These are phyloP conservation scores for Phrixothrix hirtus DNA, from an alignment of 2,888 invertebrate genomes.

Conservation along the genomic window DNA sequence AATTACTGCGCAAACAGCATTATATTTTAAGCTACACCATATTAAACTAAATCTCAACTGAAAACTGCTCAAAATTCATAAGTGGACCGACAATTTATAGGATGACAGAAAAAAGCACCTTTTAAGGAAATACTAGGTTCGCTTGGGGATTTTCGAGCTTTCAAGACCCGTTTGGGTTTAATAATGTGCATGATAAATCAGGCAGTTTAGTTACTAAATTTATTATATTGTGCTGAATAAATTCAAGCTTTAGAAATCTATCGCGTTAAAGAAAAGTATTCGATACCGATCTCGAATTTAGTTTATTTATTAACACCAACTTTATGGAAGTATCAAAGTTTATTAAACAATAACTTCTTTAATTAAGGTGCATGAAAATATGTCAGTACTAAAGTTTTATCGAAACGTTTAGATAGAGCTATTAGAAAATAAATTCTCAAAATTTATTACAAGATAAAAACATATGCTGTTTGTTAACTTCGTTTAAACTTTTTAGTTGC, in stretches of 20 bases:
- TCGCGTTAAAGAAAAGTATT: too few species aligned
- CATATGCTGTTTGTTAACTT: too few species aligned
- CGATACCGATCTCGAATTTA: too few species aligned
- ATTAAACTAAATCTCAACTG: neutral
- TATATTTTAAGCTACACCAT: neutral
- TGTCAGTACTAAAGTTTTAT: too few species aligned
- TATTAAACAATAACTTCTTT: too few species aligned
- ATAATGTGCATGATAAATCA: conserved; percentile 16
- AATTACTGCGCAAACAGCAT: neutral
- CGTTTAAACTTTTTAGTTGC: too few species aligned
- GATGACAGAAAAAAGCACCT: conserved; percentile 4
- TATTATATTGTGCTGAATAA: conserved; percentile 9
- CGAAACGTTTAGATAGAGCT: too few species aligned
- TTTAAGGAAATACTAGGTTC: neutral
- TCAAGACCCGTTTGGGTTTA: conserved; percentile 11
- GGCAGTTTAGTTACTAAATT: conserved; percentile 14
- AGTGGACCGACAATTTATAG: neutral
- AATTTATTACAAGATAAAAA: too few species aligned
- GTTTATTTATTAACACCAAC: too few species aligned
- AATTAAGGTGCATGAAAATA: too few species aligned
- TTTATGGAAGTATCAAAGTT: too few species aligned
- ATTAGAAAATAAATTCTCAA: too few species aligned
- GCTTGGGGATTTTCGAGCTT: conserved; percentile 10
- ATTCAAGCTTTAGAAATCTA: conserved; percentile 2
- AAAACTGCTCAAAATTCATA: neutral